Base-by-base conservation (phyloP, 2,113 vertebrate species). In the Protobothrops mucrosquamatus region DNA sequence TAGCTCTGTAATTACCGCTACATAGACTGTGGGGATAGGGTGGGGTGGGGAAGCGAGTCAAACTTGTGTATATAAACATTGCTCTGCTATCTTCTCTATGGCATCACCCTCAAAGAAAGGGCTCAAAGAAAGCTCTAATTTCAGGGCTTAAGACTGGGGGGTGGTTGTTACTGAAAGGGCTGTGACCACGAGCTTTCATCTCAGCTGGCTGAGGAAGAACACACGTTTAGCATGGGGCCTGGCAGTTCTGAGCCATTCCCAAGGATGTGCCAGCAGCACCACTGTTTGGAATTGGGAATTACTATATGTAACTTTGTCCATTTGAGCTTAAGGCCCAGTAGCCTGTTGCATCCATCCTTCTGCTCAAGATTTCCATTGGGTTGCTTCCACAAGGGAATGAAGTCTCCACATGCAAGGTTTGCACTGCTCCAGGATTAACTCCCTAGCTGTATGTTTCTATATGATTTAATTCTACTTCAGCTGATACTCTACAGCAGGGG, bases 51-150 rank as follows among this genome's bases (percentile, higher is more conserved):
- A 55, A 89, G 52, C 23, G 0, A 93, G 57, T 90, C 74, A 86
- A 61, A 90, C 92, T 88, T 61, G 88, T 90, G 74, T 93, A 86
- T 86, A 93, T 89, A 93, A 93, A 93, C 92, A 93, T 46, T 51
- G 92, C 92, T 86, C 74, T 90, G 92, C 88, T 89, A 86, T 64
- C 92, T 93, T 90, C 92, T 93, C 14, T 14, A 22, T 86, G 74
- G 92, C 88, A 93, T 93, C 88, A 54, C 55, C 92, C 92, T 93
- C 88, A 1, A 81, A 81, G 74, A 39, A 81, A 81, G 18, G 74
- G 88, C 92, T 93, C 88, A 93, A 61, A 90, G 92, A 89, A 93
- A 93, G 92, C 92, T 93, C 88, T 93, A 93, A 93, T 93, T 93
- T 93, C 88, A 93, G 92, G 92, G 74, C 92, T 93, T 93, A 64